A percentile compares a stretch with the other conserved stretches of the same genome.
Evolutionary conservation across 2,888 invertebrate species (phyloP).

Genomic region (Unio pictorum): DNA sequence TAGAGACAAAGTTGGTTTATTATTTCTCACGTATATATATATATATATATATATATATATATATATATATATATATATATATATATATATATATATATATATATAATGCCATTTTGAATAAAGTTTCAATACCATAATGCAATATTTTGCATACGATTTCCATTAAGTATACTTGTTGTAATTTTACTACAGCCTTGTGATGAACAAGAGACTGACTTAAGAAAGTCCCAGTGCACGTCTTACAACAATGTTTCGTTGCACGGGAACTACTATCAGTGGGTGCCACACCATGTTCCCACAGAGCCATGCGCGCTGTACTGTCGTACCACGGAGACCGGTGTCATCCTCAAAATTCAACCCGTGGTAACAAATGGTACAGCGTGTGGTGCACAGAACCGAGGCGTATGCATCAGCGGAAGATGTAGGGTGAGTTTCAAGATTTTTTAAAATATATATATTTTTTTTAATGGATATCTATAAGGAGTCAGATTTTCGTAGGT

Average conservation of each 20-base stretch:
- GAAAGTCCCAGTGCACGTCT: conserved; percentile 84
- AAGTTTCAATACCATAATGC: too few relatives aligned
- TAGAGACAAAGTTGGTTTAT: too few relatives aligned
- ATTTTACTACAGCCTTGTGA: conserved; percentile 46
- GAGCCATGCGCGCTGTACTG: conserved; percentile 90
- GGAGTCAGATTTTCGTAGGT: too few relatives aligned
- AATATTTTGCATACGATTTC: too few relatives aligned
- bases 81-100: too few relatives aligned
- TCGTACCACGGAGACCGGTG: conserved; percentile 23
- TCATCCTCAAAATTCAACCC: conserved; percentile 26
- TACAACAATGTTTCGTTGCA: conserved; percentile 88
- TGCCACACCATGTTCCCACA: conserved; percentile 81
- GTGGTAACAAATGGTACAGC: conserved; percentile 87
- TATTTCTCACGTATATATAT: too few relatives aligned
- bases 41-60: too few relatives aligned
- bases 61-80: too few relatives aligned
- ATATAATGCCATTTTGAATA: too few relatives aligned
- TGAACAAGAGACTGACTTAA: conserved; percentile 6
- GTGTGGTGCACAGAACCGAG: conserved; percentile 82
- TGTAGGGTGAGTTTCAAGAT: conserved; percentile 81
- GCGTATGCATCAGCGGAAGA: conserved; percentile 93
- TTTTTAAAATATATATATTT: not conserved
- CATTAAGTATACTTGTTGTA: too few relatives aligned
- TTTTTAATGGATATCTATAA: not conserved
- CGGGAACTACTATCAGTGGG: conserved; percentile 82